phyloP scores from a whole-genome alignment of 2,113 vertebrate genomes.

The Pluvianellus socialis region DNA sequence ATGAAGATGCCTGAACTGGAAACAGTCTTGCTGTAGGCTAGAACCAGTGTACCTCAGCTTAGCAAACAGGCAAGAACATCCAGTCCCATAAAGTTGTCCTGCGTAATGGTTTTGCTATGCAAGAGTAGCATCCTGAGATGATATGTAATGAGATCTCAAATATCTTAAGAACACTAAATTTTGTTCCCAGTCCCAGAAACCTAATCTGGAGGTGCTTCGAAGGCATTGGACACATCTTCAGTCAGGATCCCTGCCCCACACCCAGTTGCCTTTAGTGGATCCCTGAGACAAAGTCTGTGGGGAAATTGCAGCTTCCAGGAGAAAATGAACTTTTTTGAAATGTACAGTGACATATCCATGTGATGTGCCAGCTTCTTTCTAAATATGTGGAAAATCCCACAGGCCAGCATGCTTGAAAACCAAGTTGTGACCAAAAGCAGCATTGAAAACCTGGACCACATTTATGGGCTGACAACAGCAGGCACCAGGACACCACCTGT shows the following conservation, averaged over 20 bases:
- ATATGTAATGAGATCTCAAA: background rate
- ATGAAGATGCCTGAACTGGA: background rate
- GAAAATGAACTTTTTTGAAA: background rate
- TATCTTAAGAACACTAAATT: background rate
- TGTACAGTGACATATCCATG: background rate
- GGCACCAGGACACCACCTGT: too few relatives aligned
- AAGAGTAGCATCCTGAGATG: background rate
- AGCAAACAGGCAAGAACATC: background rate
- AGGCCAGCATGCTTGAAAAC: background rate
- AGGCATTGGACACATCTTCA: background rate
- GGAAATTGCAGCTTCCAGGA: background rate
- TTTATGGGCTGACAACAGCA: background rate
- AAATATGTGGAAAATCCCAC: background rate
- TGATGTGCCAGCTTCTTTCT: background rate
- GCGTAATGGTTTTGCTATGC: background rate
- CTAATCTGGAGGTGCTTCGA: background rate
- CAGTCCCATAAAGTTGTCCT: background rate
- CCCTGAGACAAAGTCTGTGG: background rate
- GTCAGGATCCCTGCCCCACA: background rate
- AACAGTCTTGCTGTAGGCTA: background rate
- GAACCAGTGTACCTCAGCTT: background rate
- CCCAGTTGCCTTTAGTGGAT: background rate
- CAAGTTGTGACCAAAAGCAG: background rate
- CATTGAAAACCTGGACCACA: background rate
- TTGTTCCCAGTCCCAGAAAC: background rate